phyloP scores from a whole-genome alignment of 2,113 vertebrate genomes.

The Cnemophilus loriae region DNA sequence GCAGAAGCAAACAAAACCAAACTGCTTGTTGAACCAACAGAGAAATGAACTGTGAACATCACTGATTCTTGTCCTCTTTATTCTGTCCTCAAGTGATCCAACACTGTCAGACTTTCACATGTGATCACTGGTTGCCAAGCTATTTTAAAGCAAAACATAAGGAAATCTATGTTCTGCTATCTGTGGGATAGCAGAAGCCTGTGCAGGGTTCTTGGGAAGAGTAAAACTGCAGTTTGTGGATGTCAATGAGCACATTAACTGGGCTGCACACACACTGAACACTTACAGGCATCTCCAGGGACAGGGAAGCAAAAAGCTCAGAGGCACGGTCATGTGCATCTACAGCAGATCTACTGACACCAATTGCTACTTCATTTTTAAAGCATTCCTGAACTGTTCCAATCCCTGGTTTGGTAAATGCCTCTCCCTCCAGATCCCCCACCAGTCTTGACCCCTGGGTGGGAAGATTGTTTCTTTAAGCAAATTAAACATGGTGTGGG shows the following conservation, averaged over 20 bases:
- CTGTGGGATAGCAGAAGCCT: background rate
- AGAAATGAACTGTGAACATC: background rate
- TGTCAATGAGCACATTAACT: background rate
- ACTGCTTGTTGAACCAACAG: background rate
- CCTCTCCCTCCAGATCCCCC: background rate
- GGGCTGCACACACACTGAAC: background rate
- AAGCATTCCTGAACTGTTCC: background rate
- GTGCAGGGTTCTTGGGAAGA: background rate
- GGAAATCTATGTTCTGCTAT: background rate
- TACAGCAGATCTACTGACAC: background rate
- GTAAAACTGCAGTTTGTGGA: background rate
- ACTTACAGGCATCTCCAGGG: background rate
- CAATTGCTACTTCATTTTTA: background rate
- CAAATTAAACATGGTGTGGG: background rate
- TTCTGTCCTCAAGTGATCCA: background rate
- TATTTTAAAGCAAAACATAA: background rate
- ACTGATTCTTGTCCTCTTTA: background rate
- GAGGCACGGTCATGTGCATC: background rate
- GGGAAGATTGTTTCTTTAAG: background rate
- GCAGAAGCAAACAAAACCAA: background rate
- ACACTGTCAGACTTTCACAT: background rate
- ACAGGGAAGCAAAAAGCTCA: rapidly evolving
- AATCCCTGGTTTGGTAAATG: background rate
- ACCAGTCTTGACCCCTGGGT: no score
- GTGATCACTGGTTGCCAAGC: background rate